Evolutionary conservation across 1,140 invertebrate species (phyloP), one percentile per base, ranked within the genome.

Genomic region (Hycleus cichorii): DNA sequence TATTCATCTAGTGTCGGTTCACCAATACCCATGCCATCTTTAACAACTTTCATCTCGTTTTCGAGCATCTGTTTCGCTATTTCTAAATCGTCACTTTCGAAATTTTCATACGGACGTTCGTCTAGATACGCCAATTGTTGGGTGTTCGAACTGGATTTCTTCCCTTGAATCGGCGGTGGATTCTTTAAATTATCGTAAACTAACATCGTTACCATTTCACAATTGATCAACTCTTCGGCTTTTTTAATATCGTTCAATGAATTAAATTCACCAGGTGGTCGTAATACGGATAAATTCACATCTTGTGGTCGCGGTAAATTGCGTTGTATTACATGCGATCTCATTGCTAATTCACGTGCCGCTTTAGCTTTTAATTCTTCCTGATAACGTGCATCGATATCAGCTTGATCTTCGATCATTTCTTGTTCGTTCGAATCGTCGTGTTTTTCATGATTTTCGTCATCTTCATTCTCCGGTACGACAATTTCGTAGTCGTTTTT

Each of bases 401-500:
- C 95, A 0, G 93, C 89, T 74, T 97, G 93, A 76, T 95, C 91
- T 67, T 92, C 87, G 1, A 87, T 69, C 0, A 77, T 70, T 6
- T 18, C 1, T 32, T 32, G 32, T 32, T 32, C 32, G 7, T 32
- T 32, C 0, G 32, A 5, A 32, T 72, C 71, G 5, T 72, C 62
- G 4, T 78, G 66, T 0, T 72, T 65, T 10, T 76, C 72, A 38
- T 77, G 78, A 18, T 58, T 10, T 55, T 82, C 81, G 9, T 79
- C 79, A 25, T 81, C 77, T 64, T 95, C 91, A 40, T 90, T 83
- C 59, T 96, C 92, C 0, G 94, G 93, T 7, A 98, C 88, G 43
- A 98, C 94, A 71, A 99, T 97, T 77, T 99, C 96, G 76, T 96
- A 99, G 76, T 99, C 96, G 74, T 99, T 98, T 58, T 89, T 88